Percentiles rank a stretch among this genome's conserved stretches.
phyloP scores from a whole-genome alignment of 2,888 invertebrate genomes.

The Marronus borbonicus region DNA sequence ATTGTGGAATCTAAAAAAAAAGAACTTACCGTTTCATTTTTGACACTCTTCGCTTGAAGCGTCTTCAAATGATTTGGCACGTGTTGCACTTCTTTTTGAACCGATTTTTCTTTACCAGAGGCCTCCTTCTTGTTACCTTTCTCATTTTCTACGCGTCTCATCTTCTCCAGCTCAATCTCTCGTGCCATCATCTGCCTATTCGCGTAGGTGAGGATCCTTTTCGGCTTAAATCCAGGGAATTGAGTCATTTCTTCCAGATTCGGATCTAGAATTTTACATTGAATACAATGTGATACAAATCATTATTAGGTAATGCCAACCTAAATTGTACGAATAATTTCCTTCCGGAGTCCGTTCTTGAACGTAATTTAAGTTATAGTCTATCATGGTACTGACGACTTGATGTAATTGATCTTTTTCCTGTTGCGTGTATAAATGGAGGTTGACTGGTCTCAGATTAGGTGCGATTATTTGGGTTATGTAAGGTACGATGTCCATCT shows the following conservation, averaged over 20 bases:
- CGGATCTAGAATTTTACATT: slow-evolving; percentile 76
- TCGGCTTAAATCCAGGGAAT: slow-evolving; percentile 64
- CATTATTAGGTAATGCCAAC: slow-evolving; percentile 56
- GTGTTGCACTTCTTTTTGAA: slow-evolving; percentile 1
- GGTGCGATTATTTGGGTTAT: slow-evolving; percentile 83
- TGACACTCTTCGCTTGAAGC: slow-evolving; percentile 76
- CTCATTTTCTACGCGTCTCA: slow-evolving; percentile 72
- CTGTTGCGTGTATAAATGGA: slow-evolving; percentile 80
- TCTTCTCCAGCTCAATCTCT: slow-evolving; percentile 86
- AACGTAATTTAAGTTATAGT: slow-evolving; percentile 88
- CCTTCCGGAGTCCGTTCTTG: slow-evolving; percentile 88
- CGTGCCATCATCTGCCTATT: slow-evolving; percentile 86
- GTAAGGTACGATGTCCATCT: slow-evolving; percentile 81
- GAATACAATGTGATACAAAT: neutral
- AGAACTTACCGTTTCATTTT: slow-evolving; percentile 59
- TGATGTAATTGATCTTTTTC: slow-evolving; percentile 81
- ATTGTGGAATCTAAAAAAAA: no score
- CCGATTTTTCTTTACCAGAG: neutral
- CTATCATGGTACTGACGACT: slow-evolving; percentile 88
- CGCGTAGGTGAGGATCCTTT: slow-evolving; percentile 65
- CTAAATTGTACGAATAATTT: slow-evolving; percentile 76
- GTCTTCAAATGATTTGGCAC: slow-evolving; percentile 83
- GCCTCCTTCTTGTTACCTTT: slow-evolving; percentile 46
- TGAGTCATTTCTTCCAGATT: slow-evolving; percentile 80
- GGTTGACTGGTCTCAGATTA: slow-evolving; percentile 79